These are phyloP conservation scores for Cylloceria caligata DNA, from an alignment of 2,888 invertebrate species.

Conservation along the genomic window DNA sequence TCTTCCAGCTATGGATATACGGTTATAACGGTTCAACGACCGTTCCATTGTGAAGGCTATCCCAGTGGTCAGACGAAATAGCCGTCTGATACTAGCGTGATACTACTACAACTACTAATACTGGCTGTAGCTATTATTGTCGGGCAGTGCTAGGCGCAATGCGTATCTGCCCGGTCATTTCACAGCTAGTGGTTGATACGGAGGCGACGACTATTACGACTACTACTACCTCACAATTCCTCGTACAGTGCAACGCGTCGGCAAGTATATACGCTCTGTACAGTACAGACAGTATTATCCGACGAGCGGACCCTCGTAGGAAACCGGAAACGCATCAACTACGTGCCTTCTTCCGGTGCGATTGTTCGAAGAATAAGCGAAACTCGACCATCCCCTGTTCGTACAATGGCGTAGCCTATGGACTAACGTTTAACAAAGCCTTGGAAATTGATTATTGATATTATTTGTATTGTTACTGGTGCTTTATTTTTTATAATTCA, in stretches of 20 bases:
- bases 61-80: slow-evolving; percentile 7
- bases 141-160: background rate
- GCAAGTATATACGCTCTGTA: slow-evolving; percentile 28
- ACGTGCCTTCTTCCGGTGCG: slow-evolving; percentile 49
- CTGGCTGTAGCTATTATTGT: slow-evolving; percentile 22
- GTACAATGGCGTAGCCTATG: background rate
- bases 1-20: slow-evolving; percentile 36
- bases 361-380: slow-evolving; percentile 47
- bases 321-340: slow-evolving; percentile 51
- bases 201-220: background rate
- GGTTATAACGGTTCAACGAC: slow-evolving; percentile 42
- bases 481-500: too few species aligned
- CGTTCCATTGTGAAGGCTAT: slow-evolving; percentile 23
- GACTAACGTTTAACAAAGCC: too few species aligned
- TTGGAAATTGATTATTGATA: too few species aligned
- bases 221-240: slow-evolving; percentile 1
- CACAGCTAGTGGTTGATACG: slow-evolving; percentile 17
- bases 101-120: background rate
- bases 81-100: slow-evolving; percentile 15
- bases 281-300: slow-evolving; percentile 58
- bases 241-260: background rate
- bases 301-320: slow-evolving; percentile 28
- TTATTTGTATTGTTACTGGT: too few species aligned
- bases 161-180: slow-evolving; percentile 12
- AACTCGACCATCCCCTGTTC: slow-evolving; percentile 16